Evolutionary conservation across 2,797 vertebrate species (phyloP).

Genomic region (Sandelia bainsii): DNA sequence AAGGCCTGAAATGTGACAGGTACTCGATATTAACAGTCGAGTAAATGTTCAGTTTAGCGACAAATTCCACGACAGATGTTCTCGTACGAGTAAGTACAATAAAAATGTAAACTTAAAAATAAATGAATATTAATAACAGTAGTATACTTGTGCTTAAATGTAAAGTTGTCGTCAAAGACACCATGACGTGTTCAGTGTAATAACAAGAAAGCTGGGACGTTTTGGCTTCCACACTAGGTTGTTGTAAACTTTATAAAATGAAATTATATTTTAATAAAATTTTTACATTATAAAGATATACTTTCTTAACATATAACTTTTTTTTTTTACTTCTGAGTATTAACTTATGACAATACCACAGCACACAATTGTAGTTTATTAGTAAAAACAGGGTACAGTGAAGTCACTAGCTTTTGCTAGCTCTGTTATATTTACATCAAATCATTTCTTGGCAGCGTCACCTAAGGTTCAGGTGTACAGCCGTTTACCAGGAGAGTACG

Average conservation of each 20-base stretch:
- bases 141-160: too few relatives aligned
- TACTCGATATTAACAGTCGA: too few relatives aligned
- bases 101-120: neutral
- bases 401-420: too few relatives aligned
- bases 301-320: too few relatives aligned
- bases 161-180: too few relatives aligned
- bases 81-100: neutral
- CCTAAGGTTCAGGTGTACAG: conserved; percentile 87
- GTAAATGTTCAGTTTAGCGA: neutral
- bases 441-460: conserved; percentile 29
- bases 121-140: neutral
- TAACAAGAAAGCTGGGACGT: neutral
- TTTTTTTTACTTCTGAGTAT: neutral
- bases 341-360: neutral
- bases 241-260: too few relatives aligned
- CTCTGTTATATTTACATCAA: neutral
- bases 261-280: too few relatives aligned
- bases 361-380: neutral
- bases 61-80: too few relatives aligned
- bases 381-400: neutral
- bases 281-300: too few relatives aligned
- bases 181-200: too few relatives aligned
- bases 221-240: too few relatives aligned
- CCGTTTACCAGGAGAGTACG: conserved; percentile 1
- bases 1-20: too few relatives aligned